Evolutionary conservation across 2,888 invertebrate genomes (phyloP), one percentile per base, ranked within the genome.

Genomic region (Epistrophe grossulariae): DNA sequence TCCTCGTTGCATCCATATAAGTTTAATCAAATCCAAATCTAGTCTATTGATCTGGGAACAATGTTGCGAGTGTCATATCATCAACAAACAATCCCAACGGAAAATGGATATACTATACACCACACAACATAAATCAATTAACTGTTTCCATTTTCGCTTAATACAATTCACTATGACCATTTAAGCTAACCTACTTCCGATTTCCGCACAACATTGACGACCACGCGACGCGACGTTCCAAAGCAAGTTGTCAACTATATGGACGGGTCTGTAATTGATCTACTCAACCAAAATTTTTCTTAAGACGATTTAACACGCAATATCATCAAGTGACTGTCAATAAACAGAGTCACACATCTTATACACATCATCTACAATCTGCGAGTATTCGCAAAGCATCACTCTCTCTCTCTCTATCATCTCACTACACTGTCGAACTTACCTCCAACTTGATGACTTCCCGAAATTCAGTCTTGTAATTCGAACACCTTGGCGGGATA

Each of bases 401-500:
- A 28, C 48, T 28, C 19, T 0, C 11, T 8, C 35, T n/a, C n/a
- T n/a, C 17, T 13, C 31, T 4, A 4, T 4, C 38, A 2, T 3
- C 38, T 38, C 35, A 59, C 8, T 7, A 35, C 10, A 60, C 9
- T 8, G 10, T 15, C 13, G 7, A 35, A 93, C 94, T 94, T 92
- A 97, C 97, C 94, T 96, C 95, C 82, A 95, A 94, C 90, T 95
- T 94, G 90, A 95, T 95, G 84, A 95, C 94, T 90, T 96, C 95
- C 88, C 95, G 94, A 94, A 95, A 94, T 92, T 95, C 95, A 13
- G 95, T 95, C 90, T 94, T 95, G 92, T 95, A 96, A 90, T 94
- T 94, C 59, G 96, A 95, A 91, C 97, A 97, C 87, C 97, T 93
- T n/a, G 97, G 97, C 8, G 97, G 97, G 90, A 97, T 94, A 84